Evolutionary conservation across 2,888 invertebrate genomes (phyloP).

Genomic region (Aspidiotus rigidus): DNA sequence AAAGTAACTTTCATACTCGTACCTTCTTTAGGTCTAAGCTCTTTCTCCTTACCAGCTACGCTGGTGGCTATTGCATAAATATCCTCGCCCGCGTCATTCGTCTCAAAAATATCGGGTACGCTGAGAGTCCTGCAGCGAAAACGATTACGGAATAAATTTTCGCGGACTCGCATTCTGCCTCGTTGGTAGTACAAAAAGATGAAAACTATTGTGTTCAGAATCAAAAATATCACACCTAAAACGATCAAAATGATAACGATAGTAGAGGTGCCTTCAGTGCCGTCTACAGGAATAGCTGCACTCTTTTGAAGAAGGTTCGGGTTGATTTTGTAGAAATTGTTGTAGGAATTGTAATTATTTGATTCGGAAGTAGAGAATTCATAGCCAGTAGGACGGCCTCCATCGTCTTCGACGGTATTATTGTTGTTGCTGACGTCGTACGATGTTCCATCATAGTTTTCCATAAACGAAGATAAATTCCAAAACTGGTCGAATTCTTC

Average conservation of each 20-base stretch:
- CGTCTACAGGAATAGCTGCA: conserved; percentile 19
- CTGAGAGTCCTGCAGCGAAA: conserved; percentile 43
- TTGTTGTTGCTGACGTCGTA: background rate
- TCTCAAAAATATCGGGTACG: conserved; percentile 32
- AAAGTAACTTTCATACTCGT: background rate
- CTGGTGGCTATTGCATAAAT: conserved; percentile 34
- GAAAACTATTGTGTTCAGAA: conserved; percentile 63
- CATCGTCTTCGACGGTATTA: conserved; percentile 12
- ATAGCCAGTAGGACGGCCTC: background rate
- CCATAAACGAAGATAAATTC: conserved; percentile 52
- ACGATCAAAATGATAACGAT: conserved; percentile 46
- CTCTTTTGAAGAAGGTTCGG: too few relatives aligned
- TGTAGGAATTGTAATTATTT: conserved; percentile 20
- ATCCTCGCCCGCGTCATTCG: conserved; percentile 45
- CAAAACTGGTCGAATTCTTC: conserved; percentile 70
- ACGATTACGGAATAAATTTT: conserved; percentile 46
- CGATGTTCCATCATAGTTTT: conserved; percentile 1
- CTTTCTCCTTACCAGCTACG: background rate
- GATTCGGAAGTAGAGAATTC: conserved; percentile 10
- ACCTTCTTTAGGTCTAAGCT: background rate
- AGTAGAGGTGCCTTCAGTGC: conserved; percentile 40
- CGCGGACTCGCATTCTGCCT: conserved; percentile 49
- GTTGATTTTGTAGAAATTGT: background rate
- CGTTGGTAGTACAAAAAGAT: conserved; percentile 59
- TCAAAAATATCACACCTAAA: conserved; percentile 58